Base-by-base conservation (phyloP, 2,888 invertebrate genomes). In the Rhimphoctona megacephalus region DNA sequence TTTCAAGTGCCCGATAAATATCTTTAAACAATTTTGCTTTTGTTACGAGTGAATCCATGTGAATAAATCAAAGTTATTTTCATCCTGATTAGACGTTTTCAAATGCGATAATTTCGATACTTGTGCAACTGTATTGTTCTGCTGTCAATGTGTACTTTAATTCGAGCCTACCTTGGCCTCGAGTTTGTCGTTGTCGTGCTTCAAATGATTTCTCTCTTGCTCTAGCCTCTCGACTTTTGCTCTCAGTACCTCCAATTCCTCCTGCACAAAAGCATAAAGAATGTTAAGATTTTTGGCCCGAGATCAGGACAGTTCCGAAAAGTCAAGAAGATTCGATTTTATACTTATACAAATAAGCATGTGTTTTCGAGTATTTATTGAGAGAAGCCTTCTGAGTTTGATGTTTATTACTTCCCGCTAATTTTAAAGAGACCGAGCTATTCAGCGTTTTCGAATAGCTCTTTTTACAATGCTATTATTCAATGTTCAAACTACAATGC, bases 181-280 rank as follows among this genome's bases (percentile, higher is more conserved):
- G 90, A 99, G 95, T 95, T 97, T 97, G 92, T 98, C 98, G 92
- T 97, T 98, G 93, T 98, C 97, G 93, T 97, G 97, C 95, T 98
- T 98, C 94, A 98, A 96, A 90, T 97, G 96, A 90, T 96, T 96
- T 90, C 98, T 96, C 94, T 99, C 99, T 92, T 96, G 96, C 94
- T 99, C 99, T 91, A 98, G 95, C 94, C 98, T 98, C 89, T 98
- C 98, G 92, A 98, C 95, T 95, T 98, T 98, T 70, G 96, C 94
- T 91, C 97, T 97, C 89, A 99, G 95, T 76, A 96, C 95, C 91
- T 98, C 97, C 93, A 99, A 95, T 95, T 99, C 99, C 93, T 98
- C 98, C 97, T 98, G 95, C 30, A 69, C 30, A 85, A 64, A 78
- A 70, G 39, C 69, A 80, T 46, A 77, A 77, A 77, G 66, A 61